These are phyloP conservation scores for Drosophila lacteicornis DNA, from an alignment of 1,140 invertebrate genomes.

Conservation along the genomic window DNA sequence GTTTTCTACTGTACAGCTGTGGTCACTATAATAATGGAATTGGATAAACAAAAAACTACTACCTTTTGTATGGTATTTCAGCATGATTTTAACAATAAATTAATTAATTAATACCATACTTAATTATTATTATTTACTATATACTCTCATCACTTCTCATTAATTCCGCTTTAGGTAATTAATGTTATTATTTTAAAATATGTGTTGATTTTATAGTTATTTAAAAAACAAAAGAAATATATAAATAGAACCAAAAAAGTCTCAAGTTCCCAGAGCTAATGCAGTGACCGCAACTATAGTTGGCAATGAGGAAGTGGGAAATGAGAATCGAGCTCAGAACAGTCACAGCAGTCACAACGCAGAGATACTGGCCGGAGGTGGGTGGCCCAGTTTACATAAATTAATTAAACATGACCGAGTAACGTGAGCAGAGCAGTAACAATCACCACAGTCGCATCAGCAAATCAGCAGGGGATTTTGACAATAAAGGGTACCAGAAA, in stretches of 20 bases:
- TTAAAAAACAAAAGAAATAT: not conserved
- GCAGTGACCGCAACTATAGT: not conserved
- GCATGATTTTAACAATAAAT: not conserved
- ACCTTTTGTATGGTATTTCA: not conserved
- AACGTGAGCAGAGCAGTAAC: slow-evolving; percentile 62
- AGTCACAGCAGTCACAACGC: slow-evolving; percentile 1
- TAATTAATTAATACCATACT: too few relatives aligned
- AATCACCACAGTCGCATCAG: slow-evolving; percentile 20
- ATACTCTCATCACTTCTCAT: too few relatives aligned
- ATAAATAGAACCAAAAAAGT: not conserved
- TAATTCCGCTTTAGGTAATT: not conserved
- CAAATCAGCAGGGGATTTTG: slow-evolving; percentile 33
- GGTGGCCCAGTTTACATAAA: slow-evolving; percentile 73
- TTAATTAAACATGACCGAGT: slow-evolving; percentile 76
- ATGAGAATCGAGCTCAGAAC: slow-evolving; percentile 16
- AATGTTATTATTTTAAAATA: not conserved
- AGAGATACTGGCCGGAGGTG: slow-evolving; percentile 5
- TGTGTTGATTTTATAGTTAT: too few relatives aligned
- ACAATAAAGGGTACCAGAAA: slow-evolving; percentile 25
- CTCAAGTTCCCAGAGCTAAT: not conserved
- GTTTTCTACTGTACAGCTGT: not conserved
- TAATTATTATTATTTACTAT: too few relatives aligned
- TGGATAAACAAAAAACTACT: not conserved
- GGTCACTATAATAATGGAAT: not conserved
- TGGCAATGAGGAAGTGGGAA: slow-evolving; percentile 31